Evolutionary conservation across 2,797 vertebrate species (phyloP).

Genomic region (Passerculus sandwichensis): DNA sequence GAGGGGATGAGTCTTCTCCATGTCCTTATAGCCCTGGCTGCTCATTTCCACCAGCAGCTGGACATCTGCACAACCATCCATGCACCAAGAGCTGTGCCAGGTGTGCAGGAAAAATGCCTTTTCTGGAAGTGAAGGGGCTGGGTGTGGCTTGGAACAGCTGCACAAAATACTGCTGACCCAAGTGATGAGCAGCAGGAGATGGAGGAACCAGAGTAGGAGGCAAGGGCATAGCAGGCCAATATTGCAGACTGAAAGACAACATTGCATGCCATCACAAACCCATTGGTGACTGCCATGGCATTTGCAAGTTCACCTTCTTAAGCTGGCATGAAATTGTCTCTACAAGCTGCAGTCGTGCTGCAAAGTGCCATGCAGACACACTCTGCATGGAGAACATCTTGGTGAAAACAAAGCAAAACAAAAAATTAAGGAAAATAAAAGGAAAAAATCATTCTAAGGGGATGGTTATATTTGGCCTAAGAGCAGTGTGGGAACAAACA

Average conservation of each 20-base stretch:
- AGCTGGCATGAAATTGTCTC: not conserved
- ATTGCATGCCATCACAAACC: not conserved
- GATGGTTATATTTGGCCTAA: not conserved
- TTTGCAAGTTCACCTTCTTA: not conserved
- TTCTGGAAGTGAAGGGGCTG: not conserved
- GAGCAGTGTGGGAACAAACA: not conserved
- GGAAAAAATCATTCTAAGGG: not conserved
- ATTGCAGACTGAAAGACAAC: not conserved
- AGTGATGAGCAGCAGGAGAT: not conserved
- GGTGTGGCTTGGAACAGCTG: not conserved
- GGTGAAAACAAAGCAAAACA: not conserved
- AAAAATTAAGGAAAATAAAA: not conserved
- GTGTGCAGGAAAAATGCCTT: not conserved
- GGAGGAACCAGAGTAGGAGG: not conserved
- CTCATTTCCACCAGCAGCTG: not conserved
- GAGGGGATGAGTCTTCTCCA: not conserved
- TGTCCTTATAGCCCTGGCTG: not conserved
- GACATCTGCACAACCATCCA: not conserved
- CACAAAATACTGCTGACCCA: not conserved
- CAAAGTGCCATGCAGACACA: not conserved
- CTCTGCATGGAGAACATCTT: not conserved
- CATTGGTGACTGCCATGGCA: accelerated
- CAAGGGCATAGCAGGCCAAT: not conserved
- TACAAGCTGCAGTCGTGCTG: accelerated
- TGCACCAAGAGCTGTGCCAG: not conserved